Percentiles rank a stretch among this genome's conserved stretches.
These are phyloP conservation scores for Nycticebus coucang DNA, from an alignment of 2,113 vertebrate genomes.

Conservation along the genomic window DNA sequence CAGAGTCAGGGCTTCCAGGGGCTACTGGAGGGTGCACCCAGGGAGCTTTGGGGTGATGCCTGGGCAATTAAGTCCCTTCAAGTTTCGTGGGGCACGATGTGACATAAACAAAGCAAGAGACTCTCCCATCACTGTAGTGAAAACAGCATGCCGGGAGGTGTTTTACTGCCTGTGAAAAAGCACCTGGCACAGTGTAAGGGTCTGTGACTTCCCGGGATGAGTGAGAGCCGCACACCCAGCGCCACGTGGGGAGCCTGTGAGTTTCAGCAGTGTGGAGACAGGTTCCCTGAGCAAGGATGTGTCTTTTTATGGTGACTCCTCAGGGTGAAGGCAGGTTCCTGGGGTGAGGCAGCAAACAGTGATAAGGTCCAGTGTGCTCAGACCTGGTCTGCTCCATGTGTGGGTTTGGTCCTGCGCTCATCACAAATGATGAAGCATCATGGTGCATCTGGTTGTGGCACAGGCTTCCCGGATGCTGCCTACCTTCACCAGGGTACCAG, in stretches of 20 bases:
- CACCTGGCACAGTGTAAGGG: background rate
- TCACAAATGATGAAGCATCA: background rate
- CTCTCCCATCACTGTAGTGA: background rate
- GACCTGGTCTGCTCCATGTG: background rate
- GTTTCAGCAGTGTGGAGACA: background rate
- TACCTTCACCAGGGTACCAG: too few species aligned
- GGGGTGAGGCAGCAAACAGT: background rate
- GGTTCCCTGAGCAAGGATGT: background rate
- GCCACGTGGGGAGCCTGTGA: background rate
- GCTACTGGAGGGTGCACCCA: too few species aligned
- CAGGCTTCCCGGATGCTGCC: background rate
- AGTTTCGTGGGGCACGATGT: background rate
- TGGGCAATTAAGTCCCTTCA: background rate
- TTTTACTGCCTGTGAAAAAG: background rate
- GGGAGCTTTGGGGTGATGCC: background rate
- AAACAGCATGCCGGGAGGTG: background rate
- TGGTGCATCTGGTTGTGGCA: rapidly evolving
- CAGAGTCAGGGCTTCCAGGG: background rate
- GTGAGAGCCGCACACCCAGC: background rate
- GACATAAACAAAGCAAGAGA: background rate
- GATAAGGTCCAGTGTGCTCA: background rate
- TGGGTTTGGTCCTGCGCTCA: background rate
- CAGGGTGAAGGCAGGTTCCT: background rate
- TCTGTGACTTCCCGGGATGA: background rate
- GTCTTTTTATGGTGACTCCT: background rate